Conservation (phyloP, 2,113 vertebrate species). For the Crotophaga sulcirostris region DNA sequence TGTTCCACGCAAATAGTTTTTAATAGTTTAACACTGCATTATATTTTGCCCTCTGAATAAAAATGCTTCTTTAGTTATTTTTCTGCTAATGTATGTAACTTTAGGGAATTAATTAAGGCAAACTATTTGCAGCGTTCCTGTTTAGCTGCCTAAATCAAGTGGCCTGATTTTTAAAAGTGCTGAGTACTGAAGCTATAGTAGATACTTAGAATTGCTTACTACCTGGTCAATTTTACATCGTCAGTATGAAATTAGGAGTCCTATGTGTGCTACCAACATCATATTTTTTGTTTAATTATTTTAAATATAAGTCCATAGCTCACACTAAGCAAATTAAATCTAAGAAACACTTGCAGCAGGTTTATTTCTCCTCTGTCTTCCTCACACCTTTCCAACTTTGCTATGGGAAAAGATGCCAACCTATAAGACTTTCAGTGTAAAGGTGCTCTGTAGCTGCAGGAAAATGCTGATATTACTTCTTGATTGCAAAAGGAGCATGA, state of each 20-base stretch:
- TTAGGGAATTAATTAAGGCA: constrained; percentile 48
- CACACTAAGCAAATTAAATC: background rate
- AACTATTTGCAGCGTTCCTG: background rate
- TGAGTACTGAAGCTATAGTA: background rate
- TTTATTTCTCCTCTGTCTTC: background rate
- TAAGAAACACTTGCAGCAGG: background rate
- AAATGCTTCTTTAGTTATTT: constrained; percentile 55
- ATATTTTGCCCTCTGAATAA: constrained; percentile 37
- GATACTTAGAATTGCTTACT: background rate
- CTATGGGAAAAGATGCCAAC: background rate
- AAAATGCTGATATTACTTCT: background rate
- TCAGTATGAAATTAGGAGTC: background rate
- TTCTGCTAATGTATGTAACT: constrained; percentile 55
- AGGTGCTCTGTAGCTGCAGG: background rate
- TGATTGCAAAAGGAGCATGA: background rate
- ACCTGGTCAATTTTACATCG: background rate
- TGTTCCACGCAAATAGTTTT: background rate
- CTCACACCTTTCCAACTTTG: background rate
- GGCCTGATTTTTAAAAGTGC: constrained; percentile 22
- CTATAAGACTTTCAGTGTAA: background rate
- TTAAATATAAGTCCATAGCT: background rate
- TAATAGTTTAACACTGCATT: constrained; percentile 42
- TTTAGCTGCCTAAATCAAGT: background rate
- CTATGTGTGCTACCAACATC: background rate
- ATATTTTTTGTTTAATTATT: background rate